Evolutionary conservation across 53 echinoderm and acorn worm genomes (phyloP), one percentile per base, ranked within the genome.

Genomic region (Holothuria leucospilota): DNA sequence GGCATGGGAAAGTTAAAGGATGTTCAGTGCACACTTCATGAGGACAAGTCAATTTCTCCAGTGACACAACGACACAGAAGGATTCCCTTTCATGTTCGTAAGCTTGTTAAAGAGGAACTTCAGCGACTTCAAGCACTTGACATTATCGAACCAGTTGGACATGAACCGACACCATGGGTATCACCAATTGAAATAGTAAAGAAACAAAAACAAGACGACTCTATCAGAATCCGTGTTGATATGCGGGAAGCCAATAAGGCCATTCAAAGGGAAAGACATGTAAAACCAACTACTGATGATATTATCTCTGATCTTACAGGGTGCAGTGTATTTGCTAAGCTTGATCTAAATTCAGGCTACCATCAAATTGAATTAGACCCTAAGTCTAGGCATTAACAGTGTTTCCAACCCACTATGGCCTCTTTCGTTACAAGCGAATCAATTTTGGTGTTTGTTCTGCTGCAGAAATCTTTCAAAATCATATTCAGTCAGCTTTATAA

Each of bases 261-360:
- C n/a, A 78, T 89, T 81, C 59, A 86, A 69, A 62, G 92, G 70
- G 92, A 92, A 83, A 85, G 86, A 8, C 92, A 92, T 62, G 75
- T 86, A 60, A 92, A 86, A 7, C 87, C 84, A 58, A 86, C 89
- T 6, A 89, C 86, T 38, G 87, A 89, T 74, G 89, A 92, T 59
- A 89, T 92, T 29, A 29, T 92, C 26, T 41, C 86, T 59, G 82
- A 74, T 27, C 70, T 92, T 21, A 92, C 86, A 61, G 89, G 92
- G 20, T 78, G 86, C 38, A 39, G 67, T 5, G n/a, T 62, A 24
- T 92, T 92, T 82, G 72, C 60, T 27, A 89, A 89, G 63, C 82
- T 95, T 7, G 91, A 93, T 64, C 84, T 96, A 16, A 93, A 95
- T 30, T 77, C 86, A 28, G 93, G 95, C 29, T 93, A 95, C 56